Base-by-base conservation (phyloP, 2,113 vertebrate genomes). In the Alces alces region DNA sequence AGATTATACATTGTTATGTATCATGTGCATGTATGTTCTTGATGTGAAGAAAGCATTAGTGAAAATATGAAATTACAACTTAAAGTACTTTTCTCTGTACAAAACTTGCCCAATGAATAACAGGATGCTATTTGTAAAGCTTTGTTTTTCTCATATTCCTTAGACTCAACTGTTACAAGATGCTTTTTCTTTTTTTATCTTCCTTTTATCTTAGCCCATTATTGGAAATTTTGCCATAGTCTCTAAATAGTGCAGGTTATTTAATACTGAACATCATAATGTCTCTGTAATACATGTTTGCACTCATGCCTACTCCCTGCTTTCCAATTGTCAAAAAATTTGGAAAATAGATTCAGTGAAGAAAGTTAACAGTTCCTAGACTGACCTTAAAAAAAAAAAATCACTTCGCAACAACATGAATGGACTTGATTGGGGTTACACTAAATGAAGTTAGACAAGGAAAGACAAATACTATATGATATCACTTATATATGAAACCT, bases 31-130 rank as follows among this genome's bases (percentile, higher is more conserved):
- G 5, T 52, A 73, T 78, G 12, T 64, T 73, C 25, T 84, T 76
- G 17, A 76, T 70, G 25, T 93, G 82, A 84, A 52, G 84, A 96
- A 91, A 93, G 7, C 1, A 73, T 73, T 39, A 58, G 14, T 87
- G 58, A 96, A 84, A 95, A 79, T 61, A 84, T 60, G 39, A 84
- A 98, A 92, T n/a, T 83, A 52, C n/a, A 91, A 12, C 45, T 89
- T 89, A 57, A 47, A 43, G 25, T 85, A 61, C 12, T 95, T 87
- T 91, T 91, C 7, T 85, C 14, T 36, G 47, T 1, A 61, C 2
- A 89, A 58, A 96, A 52, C 3, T 61, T 52, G 14, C 43, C n/a
- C 23, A 91, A 2, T 54, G 43, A 83, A 3, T 47, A 89, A 12
- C 33, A 33, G 25, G 13, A 36, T 76, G 23, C 21, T 36, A 30